Evolutionary conservation across 2,888 invertebrate genomes (phyloP).

Genomic region (Aquatica leii): DNA sequence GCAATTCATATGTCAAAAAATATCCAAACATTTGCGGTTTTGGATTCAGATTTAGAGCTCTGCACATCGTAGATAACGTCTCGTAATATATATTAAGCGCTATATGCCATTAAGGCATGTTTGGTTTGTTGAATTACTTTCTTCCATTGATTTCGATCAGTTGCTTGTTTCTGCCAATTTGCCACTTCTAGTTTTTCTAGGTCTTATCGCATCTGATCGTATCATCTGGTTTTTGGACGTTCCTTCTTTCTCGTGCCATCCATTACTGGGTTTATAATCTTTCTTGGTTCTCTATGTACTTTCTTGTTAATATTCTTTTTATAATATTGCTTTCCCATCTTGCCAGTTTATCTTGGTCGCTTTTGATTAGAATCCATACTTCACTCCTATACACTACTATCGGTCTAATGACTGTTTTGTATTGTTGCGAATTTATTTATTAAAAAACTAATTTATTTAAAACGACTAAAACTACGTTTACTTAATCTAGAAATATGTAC

Average conservation of each 20-base stretch:
- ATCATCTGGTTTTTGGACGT: no score
- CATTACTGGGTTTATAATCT: not conserved
- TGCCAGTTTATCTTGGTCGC: no score
- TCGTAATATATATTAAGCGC: not conserved
- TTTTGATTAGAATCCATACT: not conserved
- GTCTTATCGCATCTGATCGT: no score
- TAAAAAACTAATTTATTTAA: no score
- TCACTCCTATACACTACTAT: conserved; percentile 2
- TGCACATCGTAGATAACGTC: no score
- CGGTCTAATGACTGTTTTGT: conserved; percentile 3
- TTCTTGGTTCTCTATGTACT: not conserved
- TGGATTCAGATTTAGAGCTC: no score
- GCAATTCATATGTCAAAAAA: no score
- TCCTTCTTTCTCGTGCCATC: not conserved
- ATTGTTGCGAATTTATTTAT: no score
- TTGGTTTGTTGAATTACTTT: not conserved
- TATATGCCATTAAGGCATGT: conserved; percentile 4
- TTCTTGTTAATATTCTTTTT: not conserved
- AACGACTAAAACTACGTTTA: no score
- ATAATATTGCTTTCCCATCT: not conserved
- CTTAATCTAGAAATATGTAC: no score
- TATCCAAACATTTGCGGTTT: no score
- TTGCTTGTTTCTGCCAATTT: no score
- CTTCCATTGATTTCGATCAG: not conserved
- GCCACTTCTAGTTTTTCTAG: not conserved